These are phyloP conservation scores for Prionailurus viverrinus DNA, from an alignment of 2,113 vertebrate species.

Conservation along the genomic window DNA sequence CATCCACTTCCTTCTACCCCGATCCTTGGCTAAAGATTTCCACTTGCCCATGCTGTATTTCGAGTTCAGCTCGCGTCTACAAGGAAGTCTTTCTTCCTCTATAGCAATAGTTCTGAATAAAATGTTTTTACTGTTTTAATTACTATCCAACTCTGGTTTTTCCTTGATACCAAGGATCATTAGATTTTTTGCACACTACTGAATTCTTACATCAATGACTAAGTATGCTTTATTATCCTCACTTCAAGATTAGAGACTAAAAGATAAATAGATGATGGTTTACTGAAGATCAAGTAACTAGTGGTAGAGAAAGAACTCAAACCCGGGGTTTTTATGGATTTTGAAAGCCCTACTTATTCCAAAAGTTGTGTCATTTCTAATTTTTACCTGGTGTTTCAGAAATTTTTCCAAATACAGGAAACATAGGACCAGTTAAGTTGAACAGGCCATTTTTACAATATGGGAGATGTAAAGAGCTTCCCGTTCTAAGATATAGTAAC, in stretches of 20 bases:
- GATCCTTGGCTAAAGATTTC: background rate
- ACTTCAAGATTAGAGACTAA: constrained; percentile 51
- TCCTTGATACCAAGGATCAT: background rate
- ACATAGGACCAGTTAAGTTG: background rate
- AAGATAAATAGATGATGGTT: background rate
- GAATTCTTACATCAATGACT: background rate
- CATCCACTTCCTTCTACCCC: background rate
- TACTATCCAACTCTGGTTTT: background rate
- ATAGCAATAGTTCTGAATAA: background rate
- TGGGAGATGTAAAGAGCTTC: background rate
- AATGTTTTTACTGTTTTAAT: background rate
- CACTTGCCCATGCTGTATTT: background rate
- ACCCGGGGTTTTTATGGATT: background rate
- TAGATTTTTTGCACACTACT: background rate
- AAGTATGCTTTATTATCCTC: background rate
- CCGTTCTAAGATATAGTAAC: constrained; percentile 11
- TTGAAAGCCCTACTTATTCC: background rate
- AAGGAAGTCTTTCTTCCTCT: background rate
- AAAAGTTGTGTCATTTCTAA: constrained; percentile 33
- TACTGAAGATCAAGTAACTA: background rate
- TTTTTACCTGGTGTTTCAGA: constrained; percentile 37
- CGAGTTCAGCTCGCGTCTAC: background rate
- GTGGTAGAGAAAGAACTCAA: background rate
- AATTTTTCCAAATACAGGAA: background rate
- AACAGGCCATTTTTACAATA: background rate